A percentile compares a stretch with the other conserved stretches of the same genome.
Evolutionary conservation across 2,797 vertebrate species (phyloP).

Genomic region (Pipistrellus kuhlii): DNA sequence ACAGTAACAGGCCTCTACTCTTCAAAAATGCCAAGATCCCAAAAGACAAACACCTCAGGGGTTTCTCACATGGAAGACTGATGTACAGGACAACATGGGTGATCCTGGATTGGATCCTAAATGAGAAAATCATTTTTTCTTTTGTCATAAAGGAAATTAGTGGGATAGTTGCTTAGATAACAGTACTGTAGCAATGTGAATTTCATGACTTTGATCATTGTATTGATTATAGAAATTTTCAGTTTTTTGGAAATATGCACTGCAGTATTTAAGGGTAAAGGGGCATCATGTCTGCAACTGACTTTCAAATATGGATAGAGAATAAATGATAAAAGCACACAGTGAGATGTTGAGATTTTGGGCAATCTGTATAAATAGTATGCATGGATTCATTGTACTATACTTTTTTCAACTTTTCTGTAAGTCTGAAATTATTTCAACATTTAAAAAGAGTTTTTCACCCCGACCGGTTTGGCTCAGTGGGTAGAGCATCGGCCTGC

Average conservation of each 20-base stretch:
- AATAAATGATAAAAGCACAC: neutral
- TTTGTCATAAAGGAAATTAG: too few species aligned
- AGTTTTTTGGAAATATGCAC: neutral
- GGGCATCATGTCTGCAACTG: neutral
- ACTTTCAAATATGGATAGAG: neutral
- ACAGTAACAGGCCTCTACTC: neutral
- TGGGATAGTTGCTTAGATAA: neutral
- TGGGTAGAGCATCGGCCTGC: too few species aligned
- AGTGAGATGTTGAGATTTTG: neutral
- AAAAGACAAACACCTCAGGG: neutral
- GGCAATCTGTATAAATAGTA: neutral
- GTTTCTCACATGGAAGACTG: neutral
- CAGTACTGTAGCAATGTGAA: neutral
- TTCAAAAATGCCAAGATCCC: neutral
- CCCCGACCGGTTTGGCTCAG: too few species aligned
- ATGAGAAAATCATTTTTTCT: neutral
- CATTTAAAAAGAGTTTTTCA: neutral
- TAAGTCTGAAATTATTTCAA: conserved; percentile 44
- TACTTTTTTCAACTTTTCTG: neutral
- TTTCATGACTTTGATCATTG: neutral
- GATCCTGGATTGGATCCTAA: neutral
- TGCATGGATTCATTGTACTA: neutral
- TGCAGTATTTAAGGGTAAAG: neutral
- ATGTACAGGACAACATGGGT: neutral
- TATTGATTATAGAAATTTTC: neutral